These are phyloP conservation scores for Drosophila longiperda DNA, from an alignment of 2,888 invertebrate species.

Conservation along the genomic window DNA sequence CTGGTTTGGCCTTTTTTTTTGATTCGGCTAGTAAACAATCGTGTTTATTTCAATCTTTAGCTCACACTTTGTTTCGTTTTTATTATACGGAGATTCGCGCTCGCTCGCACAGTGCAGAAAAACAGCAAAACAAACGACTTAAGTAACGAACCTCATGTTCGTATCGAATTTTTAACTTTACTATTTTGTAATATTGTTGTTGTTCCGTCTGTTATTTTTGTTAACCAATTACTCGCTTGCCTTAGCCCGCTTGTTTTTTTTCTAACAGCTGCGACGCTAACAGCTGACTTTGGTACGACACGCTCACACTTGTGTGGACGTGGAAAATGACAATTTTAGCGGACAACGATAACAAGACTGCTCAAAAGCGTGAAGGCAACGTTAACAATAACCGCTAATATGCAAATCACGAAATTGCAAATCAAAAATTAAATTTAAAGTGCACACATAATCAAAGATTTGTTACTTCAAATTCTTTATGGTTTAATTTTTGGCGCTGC, in stretches of 20 bases:
- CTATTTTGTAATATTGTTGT: slow-evolving; percentile 17
- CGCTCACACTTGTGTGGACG: slow-evolving; percentile 14
- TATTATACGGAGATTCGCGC: slow-evolving; percentile 57
- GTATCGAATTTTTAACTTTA: slow-evolving; percentile 12
- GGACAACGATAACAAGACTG: slow-evolving; percentile 17
- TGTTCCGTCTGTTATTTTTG: slow-evolving; percentile 14
- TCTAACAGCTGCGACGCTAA: slow-evolving; percentile 37
- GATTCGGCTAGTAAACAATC: slow-evolving; percentile 58
- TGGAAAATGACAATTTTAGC: slow-evolving; percentile 11
- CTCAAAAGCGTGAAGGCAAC: slow-evolving; percentile 42
- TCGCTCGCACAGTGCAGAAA: slow-evolving; percentile 36
- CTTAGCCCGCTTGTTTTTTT: slow-evolving; percentile 15
- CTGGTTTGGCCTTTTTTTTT: slow-evolving; percentile 51
- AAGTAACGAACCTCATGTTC: slow-evolving; percentile 64
- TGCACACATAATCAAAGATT: slow-evolving; percentile 36
- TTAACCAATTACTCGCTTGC: slow-evolving; percentile 6
- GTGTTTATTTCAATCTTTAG: slow-evolving; percentile 62
- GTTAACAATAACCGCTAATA: slow-evolving; percentile 15
- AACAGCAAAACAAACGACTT: slow-evolving; percentile 63
- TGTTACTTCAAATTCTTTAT: slow-evolving; percentile 17
- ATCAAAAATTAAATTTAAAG: slow-evolving; percentile 49
- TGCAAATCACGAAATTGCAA: slow-evolving; percentile 68
- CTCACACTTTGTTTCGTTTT: slow-evolving; percentile 48
- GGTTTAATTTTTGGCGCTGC: slow-evolving; percentile 19
- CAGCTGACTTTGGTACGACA: slow-evolving; percentile 59